Percentiles rank a stretch among this genome's conserved stretches.
phyloP scores from a whole-genome alignment of 2,113 vertebrate genomes.

The Delphinapterus leucas region DNA sequence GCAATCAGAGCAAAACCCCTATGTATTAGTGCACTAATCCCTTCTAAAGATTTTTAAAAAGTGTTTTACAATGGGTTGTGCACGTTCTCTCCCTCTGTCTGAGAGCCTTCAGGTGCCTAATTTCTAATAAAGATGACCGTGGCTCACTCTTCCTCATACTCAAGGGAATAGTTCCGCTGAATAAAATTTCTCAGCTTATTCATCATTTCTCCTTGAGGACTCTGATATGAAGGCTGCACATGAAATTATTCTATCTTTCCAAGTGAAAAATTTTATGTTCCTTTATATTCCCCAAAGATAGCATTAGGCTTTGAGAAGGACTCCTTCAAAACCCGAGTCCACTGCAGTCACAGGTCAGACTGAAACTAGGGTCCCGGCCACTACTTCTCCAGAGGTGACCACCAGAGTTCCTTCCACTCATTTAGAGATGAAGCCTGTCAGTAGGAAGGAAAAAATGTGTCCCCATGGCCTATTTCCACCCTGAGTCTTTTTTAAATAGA shows the following conservation, averaged over 20 bases:
- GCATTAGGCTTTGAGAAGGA: background rate
- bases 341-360: background rate
- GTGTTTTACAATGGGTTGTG: background rate
- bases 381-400: background rate
- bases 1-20: slow-evolving; percentile 16
- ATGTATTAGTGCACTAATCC: slow-evolving; percentile 43
- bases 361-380: background rate
- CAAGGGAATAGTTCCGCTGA: slow-evolving; percentile 54
- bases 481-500: slow-evolving; percentile 30
- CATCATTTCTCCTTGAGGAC: slow-evolving; percentile 64
- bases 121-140: slow-evolving; percentile 53
- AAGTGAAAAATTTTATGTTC: background rate
- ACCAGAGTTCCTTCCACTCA: background rate
- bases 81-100: slow-evolving; percentile 31
- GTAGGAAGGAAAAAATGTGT: slow-evolving; percentile 38
- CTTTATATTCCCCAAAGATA: background rate
- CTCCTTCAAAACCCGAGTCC: background rate
- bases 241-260: slow-evolving; percentile 40
- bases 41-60: slow-evolving; percentile 48
- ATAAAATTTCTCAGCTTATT: slow-evolving; percentile 68
- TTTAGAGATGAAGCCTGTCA: slow-evolving; percentile 50
- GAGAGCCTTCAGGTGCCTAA: slow-evolving; percentile 16
- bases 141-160: background rate
- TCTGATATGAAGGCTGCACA: slow-evolving; percentile 35
- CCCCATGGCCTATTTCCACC: slow-evolving; percentile 52